Base-by-base conservation (phyloP, 2,797 vertebrate genomes). In the Girardinus metallicus region DNA sequence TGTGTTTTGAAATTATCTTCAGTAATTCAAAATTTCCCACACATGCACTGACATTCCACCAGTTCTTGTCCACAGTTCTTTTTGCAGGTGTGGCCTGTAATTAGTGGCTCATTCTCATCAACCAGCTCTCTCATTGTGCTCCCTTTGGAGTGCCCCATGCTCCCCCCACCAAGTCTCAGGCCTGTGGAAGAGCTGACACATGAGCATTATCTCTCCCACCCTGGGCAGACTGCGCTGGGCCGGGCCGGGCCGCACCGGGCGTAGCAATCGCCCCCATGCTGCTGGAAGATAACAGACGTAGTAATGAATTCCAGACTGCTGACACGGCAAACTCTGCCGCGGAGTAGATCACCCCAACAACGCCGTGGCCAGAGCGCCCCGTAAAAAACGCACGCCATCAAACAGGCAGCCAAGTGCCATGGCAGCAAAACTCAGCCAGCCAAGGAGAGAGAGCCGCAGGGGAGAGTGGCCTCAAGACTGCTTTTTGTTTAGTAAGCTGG, bases 291-390 rank as follows among this genome's bases (percentile, higher is more conserved):
- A 97, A 95, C 95, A 96, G 95, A 96, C 95, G 85, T 93, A 78
- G 85, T 96, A 96, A 96, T 96, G 95, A 96, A 97, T 97, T 97
- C 97, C 97, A 97, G 96, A 95, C 95, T 95, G 95, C 95, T 97
- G 96, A 96, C 95, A 81, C 82, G 89, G 93, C 91, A 88, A 53
- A 75, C 91, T 73, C 1, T 6, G 90, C 87, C 85, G 88, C 66
- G 76, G 84, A 87, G 91, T 93, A 93, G 91, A 93, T 95, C 95
- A 93, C 92, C 93, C 86, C 80, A 83, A 94, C 95, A 93, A 91
- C 91, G 51, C 87, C 91, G 81, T 88, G 81, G 89, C 87, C 81
- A 90, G 34, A 72, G 87, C 84, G 87, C 80, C 90, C 86, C 85
- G 93, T 93, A 93, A 94, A 93, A 94, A 53, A 53, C 81, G 85